Conservation (phyloP, 2,888 invertebrate genomes). For the Parnassius apollo region DNA sequence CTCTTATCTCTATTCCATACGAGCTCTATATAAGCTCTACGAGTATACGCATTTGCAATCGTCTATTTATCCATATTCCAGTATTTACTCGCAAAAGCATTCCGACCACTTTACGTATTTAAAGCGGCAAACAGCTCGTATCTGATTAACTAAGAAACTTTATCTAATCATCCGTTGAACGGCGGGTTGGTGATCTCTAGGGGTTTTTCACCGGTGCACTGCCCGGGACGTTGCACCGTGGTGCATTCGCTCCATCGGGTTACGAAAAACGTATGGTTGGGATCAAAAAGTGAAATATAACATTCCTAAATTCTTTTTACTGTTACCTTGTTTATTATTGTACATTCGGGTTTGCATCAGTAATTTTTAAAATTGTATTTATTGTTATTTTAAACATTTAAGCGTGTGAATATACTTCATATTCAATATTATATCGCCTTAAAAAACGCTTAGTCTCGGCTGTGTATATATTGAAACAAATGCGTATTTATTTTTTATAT, state of each 20-base stretch:
- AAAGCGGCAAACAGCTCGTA: slow-evolving; percentile 18
- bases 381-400: slow-evolving; percentile 25
- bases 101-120: slow-evolving; percentile 24
- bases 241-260: slow-evolving; percentile 23
- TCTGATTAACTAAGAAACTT: slow-evolving; percentile 28
- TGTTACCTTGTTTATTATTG: slow-evolving; percentile 16
- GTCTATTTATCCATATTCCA: slow-evolving; percentile 12
- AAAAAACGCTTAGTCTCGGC: slow-evolving; percentile 24
- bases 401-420: background rate
- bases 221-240: slow-evolving; percentile 17
- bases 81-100: slow-evolving; percentile 13
- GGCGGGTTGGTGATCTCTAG: slow-evolving; percentile 21
- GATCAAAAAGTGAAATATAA: slow-evolving; percentile 11
- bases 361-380: slow-evolving; percentile 26
- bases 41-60: slow-evolving; percentile 20
- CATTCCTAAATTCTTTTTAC: slow-evolving; percentile 5
- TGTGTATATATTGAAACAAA: slow-evolving; percentile 3
- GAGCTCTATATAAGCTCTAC: too few relatives aligned
- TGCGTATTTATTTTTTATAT: too few relatives aligned
- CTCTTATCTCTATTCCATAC: too few relatives aligned
- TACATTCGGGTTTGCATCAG: slow-evolving; percentile 17
- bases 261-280: slow-evolving; percentile 18
- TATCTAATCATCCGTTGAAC: slow-evolving; percentile 26
- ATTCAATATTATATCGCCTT: too few relatives aligned
- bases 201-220: slow-evolving; percentile 24